Conservation (phyloP, 2,797 vertebrate genomes). For the Arctocebus calabarensis region DNA sequence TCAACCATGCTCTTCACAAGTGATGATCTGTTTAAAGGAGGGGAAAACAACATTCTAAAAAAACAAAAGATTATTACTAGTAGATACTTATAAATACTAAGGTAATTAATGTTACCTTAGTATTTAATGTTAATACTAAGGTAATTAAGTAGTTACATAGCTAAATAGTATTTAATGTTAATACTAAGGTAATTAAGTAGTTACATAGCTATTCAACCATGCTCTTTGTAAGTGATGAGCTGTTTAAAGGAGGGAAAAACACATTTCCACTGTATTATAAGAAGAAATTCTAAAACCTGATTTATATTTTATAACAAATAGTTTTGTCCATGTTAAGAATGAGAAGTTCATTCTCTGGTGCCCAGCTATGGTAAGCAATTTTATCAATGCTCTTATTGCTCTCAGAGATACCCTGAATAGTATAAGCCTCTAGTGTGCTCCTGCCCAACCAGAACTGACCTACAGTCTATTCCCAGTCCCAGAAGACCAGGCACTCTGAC, state of each 20-base stretch:
- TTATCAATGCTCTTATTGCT: neutral
- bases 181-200: neutral
- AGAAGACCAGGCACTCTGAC: neutral
- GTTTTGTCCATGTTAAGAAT: neutral
- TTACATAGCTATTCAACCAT: neutral
- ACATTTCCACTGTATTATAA: neutral
- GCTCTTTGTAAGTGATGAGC: neutral
- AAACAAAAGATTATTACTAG: neutral
- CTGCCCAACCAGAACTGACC: neutral
- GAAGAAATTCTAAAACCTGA: constrained; percentile 13
- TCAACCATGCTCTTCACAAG: too few relatives aligned
- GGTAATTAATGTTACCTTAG: neutral
- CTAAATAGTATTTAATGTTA: too few relatives aligned
- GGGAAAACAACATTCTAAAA: neutral
- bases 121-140: neutral
- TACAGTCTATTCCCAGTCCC: neutral
- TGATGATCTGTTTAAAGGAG: too few relatives aligned
- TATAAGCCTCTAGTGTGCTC: neutral
- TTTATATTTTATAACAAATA: constrained; percentile 16
- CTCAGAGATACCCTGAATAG: neutral
- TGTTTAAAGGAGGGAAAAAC: constrained; percentile 34
- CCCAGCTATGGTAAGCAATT: neutral
- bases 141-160: too few relatives aligned
- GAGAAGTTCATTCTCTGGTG: constrained; percentile 33
- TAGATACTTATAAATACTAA: neutral